phyloP scores from a whole-genome alignment of 1,140 invertebrate species.

The Plodia interpunctella region DNA sequence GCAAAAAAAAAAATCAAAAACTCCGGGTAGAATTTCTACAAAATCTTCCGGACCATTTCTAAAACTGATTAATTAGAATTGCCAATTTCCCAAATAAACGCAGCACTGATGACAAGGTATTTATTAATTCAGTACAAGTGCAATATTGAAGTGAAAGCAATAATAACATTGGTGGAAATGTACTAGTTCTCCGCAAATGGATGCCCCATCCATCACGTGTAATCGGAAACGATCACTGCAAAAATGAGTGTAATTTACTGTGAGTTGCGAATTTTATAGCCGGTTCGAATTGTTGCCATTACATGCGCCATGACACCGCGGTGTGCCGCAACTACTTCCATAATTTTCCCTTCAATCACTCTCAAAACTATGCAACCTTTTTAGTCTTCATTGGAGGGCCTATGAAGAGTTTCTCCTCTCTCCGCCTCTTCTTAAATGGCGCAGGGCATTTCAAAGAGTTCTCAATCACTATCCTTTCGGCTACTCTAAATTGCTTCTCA shows the following conservation, averaged over 20 bases:
- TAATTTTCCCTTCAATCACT: constrained; percentile 26
- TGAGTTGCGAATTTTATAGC: constrained; percentile 54
- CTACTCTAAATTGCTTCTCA: constrained; percentile 53
- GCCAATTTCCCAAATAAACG: not conserved
- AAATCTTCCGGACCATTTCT: too few species aligned
- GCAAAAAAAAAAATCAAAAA: too few species aligned
- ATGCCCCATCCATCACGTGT: constrained; percentile 46
- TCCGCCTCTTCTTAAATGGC: constrained; percentile 40
- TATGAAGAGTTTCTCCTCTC: constrained; percentile 40
- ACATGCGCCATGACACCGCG: constrained; percentile 47
- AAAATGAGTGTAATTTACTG: constrained; percentile 66
- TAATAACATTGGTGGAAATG: constrained; percentile 21
- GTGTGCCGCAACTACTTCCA: constrained; percentile 40
- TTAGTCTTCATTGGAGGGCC: constrained; percentile 35
- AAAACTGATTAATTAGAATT: too few species aligned
- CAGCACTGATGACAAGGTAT: constrained; percentile 2
- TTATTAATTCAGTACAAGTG: constrained; percentile 9
- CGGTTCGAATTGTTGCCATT: constrained; percentile 59
- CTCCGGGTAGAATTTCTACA: too few species aligned
- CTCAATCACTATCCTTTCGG: constrained; percentile 49
- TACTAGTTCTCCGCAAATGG: constrained; percentile 30
- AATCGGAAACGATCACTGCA: constrained; percentile 71
- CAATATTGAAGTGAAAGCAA: constrained; percentile 10
- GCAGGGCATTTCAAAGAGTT: constrained; percentile 36
- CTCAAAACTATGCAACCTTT: constrained; percentile 29